Percentiles rank a stretch among this genome's conserved stretches.
Evolutionary conservation across 1,140 invertebrate species (phyloP).

Genomic region (Zelostemma sp.): DNA sequence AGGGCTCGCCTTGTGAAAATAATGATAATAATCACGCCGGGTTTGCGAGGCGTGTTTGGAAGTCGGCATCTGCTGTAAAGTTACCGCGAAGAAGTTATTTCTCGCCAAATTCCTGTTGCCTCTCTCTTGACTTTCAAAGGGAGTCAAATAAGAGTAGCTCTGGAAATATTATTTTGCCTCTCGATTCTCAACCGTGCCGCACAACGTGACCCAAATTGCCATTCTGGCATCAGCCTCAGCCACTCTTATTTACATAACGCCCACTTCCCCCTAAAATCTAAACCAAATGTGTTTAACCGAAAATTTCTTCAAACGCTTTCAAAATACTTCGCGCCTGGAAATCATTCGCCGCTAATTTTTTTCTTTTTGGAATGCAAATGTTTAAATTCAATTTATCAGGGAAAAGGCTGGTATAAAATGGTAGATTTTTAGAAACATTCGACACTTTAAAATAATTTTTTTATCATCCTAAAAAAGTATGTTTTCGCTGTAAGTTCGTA

Average conservation of each 20-base stretch:
- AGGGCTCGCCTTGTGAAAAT: background rate
- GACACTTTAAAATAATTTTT: too few relatives aligned
- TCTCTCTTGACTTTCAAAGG: slow-evolving; percentile 2
- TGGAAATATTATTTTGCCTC: slow-evolving; percentile 8
- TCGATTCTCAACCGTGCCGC: slow-evolving; percentile 3
- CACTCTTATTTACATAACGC: slow-evolving; percentile 1
- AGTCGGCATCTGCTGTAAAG: slow-evolving; percentile 1
- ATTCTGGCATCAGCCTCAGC: background rate
- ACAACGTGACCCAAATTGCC: slow-evolving; percentile 5
- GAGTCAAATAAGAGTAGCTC: slow-evolving; percentile 4
- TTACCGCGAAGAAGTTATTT: slow-evolving; percentile 8
- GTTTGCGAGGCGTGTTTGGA: slow-evolving; percentile 2
- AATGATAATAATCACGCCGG: slow-evolving; percentile 3
- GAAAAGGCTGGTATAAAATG: too few relatives aligned
- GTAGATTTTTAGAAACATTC: too few relatives aligned
- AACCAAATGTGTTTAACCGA: background rate
- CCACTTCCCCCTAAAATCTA: background rate
- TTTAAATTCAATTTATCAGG: too few relatives aligned
- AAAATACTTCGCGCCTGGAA: background rate
- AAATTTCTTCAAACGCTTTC: slow-evolving; percentile 8
- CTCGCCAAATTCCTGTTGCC: slow-evolving; percentile 4
- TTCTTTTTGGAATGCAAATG: too few relatives aligned
- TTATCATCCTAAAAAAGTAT: too few relatives aligned
- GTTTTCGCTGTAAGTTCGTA: too few relatives aligned
- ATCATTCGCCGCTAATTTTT: too few relatives aligned